These are phyloP conservation scores for Carterocephalus palaemon DNA, from an alignment of 2,888 invertebrate genomes.

Conservation along the genomic window DNA sequence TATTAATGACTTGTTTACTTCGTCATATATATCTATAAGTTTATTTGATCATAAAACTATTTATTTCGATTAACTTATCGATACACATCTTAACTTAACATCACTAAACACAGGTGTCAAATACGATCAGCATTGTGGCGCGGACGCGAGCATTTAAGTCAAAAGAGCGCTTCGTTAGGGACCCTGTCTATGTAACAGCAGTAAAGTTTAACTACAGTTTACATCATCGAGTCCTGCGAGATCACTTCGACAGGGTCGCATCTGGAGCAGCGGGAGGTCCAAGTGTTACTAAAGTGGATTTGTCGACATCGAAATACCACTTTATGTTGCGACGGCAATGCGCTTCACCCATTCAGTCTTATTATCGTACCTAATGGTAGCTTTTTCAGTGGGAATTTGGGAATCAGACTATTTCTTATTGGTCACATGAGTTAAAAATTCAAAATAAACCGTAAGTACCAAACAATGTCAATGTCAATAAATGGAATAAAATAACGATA, in stretches of 20 bases:
- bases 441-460: too few relatives aligned
- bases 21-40: too few relatives aligned
- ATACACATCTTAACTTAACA: conserved; percentile 36
- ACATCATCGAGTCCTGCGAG: conserved; percentile 39
- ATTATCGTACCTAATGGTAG: conserved; percentile 45
- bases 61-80: conserved; percentile 31
- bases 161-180: conserved; percentile 59
- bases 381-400: conserved; percentile 36
- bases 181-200: conserved; percentile 61
- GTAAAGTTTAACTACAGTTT: conserved; percentile 49
- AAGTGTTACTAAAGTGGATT: conserved; percentile 72
- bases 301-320: conserved; percentile 75
- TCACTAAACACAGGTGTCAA: conserved; percentile 69
- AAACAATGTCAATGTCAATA: too few relatives aligned
- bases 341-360: conserved; percentile 56
- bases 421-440: too few relatives aligned
- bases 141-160: conserved; percentile 71
- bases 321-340: conserved; percentile 68
- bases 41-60: too few relatives aligned
- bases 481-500: too few relatives aligned
- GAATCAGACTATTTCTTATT: conserved; percentile 5
- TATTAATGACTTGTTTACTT: too few relatives aligned
- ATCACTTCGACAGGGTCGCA: conserved; percentile 60
- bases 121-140: conserved; percentile 64
- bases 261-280: conserved; percentile 64